Evolutionary conservation across 1,140 invertebrate species (phyloP).

Genomic region (Drosophila bocki): DNA sequence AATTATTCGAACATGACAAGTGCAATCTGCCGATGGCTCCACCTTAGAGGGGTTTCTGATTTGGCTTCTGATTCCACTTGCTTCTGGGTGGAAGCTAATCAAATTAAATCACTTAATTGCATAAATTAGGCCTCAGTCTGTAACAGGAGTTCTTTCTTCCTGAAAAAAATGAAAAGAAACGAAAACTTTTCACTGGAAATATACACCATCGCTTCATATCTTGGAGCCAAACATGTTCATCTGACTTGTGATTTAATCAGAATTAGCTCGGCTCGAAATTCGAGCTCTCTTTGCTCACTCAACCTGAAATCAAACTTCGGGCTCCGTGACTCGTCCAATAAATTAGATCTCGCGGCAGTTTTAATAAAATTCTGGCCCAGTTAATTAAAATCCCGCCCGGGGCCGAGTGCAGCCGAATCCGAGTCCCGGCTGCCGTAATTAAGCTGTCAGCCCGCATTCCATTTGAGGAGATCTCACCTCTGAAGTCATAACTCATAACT

Average conservation of each 20-base stretch:
- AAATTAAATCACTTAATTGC: constrained; percentile 60
- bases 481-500: constrained; percentile 39
- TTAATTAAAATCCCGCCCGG: constrained; percentile 43
- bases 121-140: constrained; percentile 42
- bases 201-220: background rate
- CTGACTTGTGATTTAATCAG: constrained; percentile 10
- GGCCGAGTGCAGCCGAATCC: constrained; percentile 19
- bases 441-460: constrained; percentile 44
- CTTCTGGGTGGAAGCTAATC: constrained; percentile 38
- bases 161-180: background rate
- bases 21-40: constrained; percentile 33
- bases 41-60: background rate
- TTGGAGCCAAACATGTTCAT: constrained; percentile 13
- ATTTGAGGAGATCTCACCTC: constrained; percentile 44
- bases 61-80: constrained; percentile 20
- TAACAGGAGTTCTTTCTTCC: background rate
- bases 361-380: constrained; percentile 30
- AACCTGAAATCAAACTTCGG: constrained; percentile 33
- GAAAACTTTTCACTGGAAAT: constrained; percentile 27
- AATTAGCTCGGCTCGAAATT: constrained; percentile 14
- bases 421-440: constrained; percentile 30
- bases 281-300: constrained; percentile 10
- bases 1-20: constrained; percentile 58
- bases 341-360: constrained; percentile 25
- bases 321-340: constrained; percentile 22